Base-by-base conservation (phyloP, 2,797 vertebrate genomes). In the Typhlichthys subterraneus region DNA sequence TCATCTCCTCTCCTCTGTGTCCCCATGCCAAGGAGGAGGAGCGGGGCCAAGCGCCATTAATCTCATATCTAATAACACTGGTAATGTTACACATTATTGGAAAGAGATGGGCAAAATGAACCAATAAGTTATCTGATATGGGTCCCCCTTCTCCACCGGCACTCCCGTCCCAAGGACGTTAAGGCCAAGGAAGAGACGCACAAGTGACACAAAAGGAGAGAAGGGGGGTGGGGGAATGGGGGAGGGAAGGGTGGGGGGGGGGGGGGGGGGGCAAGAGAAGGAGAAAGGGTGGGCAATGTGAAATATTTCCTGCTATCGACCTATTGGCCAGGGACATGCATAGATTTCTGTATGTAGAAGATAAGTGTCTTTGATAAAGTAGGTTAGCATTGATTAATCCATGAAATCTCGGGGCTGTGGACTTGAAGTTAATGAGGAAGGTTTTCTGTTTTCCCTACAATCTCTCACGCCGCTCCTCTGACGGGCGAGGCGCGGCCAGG, bases 381-480 rank as follows among this genome's bases (percentile, higher is more conserved):
- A 91, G 91, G 92, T 93, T 93, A 93, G 82, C 89, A 93, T 93
- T 93, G 93, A 94, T 94, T 93, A 93, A 93, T 94, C 92, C 89
- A 93, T 92, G 89, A 93, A 93, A 93, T 92, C 87, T 85, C 68
- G 85, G 85, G 72, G 82, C 89, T 88, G 84, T 85, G 84, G 88
- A 88, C 86, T 90, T 87, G 84, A 88, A 92, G 90, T 88, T 93
- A 93, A 93, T 93, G 90, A 93, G 90, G 87, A 91, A 80, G 89
- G 80, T 90, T 92, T 92, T 91, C 86, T 87, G 85, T 91, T 87
- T 88, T 82, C 80, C 72, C 73, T 69, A 73, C 85, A 83, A 87
- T 89, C 83, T 80, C 85, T 88, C 80, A 79, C 57, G 14, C 68
- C 79, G 67, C 64, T 79, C 63, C 60, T 83, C 85, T 82, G 77